Evolutionary conservation across 2,888 invertebrate species (phyloP).

Genomic region (Myopa testacea): DNA sequence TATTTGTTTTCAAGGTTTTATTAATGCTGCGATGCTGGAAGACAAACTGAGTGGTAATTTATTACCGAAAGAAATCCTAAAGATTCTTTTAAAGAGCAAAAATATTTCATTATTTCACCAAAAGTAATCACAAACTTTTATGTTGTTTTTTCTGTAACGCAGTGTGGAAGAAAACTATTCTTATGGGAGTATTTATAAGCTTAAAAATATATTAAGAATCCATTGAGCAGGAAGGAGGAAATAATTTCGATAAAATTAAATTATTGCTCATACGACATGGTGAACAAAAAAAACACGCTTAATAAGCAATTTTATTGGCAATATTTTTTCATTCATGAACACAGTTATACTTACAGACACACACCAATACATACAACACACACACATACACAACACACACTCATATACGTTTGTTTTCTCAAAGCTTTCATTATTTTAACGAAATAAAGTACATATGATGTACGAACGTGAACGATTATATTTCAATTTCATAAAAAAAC

Average conservation of each 20-base stretch:
- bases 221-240: background rate
- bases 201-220: background rate
- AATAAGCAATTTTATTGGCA: background rate
- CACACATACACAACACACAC: background rate
- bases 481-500: conserved; percentile 17
- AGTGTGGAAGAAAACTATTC: background rate
- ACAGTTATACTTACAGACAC: background rate
- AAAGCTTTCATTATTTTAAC: conserved; percentile 10
- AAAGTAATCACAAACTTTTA: too few relatives aligned
- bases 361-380: background rate
- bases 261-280: too few relatives aligned
- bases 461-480: background rate
- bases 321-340: background rate
- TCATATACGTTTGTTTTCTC: background rate
- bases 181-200: background rate
- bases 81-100: too few relatives aligned
- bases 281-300: too few relatives aligned
- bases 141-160: too few relatives aligned
- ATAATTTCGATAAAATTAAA: background rate
- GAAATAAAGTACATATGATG: background rate
- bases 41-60: conserved; percentile 20
- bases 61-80: background rate
- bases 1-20: conserved; percentile 8
- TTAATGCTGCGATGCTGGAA: conserved; percentile 18
- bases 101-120: too few relatives aligned